Base-by-base conservation (phyloP, 1,140 invertebrate genomes). In the Drosophila sucinea region DNA sequence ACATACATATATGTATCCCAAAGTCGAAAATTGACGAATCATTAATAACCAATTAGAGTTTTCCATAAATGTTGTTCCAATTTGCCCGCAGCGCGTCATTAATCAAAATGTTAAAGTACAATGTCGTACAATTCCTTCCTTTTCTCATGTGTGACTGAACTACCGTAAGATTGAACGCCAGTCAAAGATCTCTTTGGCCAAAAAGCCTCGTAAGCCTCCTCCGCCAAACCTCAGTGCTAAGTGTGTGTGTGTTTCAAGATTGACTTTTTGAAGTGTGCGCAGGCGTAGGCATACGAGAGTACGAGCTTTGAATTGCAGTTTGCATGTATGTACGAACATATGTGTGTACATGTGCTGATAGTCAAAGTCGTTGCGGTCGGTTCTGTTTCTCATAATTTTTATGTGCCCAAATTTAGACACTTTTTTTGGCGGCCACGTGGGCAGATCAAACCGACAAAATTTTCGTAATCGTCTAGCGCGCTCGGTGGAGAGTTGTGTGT, bases 1-100 rank as follows among this genome's bases (percentile, higher is more conserved):
- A 17, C 5, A 33, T 33, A 33, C 10, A 38, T 35, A 5, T 35
- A 5, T 35, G 5, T 38, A 11, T 38, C 8, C 11, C 67, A 54
- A 76, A 78, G 65, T 86, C 70, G 56, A 63, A 76, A 79, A 70
- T 77, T 70, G 61, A 58, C 67, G 55, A 82, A 73, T 89, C 84
- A 83, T 86, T 87, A 86, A 86, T 86, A 89, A 80, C 84, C 79
- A 86, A 87, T 86, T 87, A 79, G 72, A 89, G 67, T 69, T 87
- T 60, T 73, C 79, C 84, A 77, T 78, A 86, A 83, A 83, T 69
- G 83, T 72, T 82, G 83, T 70, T 89, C 84, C 79, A 89, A 83
- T 86, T 86, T 87, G 84, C 84, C 71, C 84, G 69, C 67, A 68
- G 67, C 67, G 79, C 67, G 76, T 87, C 79, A 89, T 89, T 77